Evolutionary conservation across 2,888 invertebrate species (phyloP).

Genomic region (Pterostichus niger): DNA sequence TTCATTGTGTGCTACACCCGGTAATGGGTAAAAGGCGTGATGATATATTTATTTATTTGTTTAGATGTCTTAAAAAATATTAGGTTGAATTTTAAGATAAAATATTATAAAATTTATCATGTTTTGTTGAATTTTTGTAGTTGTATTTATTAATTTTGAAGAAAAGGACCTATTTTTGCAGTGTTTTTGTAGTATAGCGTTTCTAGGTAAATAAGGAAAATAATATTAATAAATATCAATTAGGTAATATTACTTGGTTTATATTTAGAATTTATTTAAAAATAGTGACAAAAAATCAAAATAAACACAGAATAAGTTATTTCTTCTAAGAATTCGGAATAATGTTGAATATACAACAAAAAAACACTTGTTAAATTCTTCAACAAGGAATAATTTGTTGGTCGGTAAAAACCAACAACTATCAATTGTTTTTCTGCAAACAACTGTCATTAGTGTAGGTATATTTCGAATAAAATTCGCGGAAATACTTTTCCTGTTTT

Average conservation of each 20-base stretch:
- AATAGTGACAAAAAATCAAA: not conserved
- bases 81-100: too few species aligned
- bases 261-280: not conserved
- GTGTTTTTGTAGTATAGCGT: too few species aligned
- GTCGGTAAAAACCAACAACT: constrained; percentile 16
- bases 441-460: constrained; percentile 24
- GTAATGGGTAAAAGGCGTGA: too few species aligned
- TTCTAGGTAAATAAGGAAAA: not conserved
- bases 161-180: too few species aligned
- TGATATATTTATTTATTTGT: too few species aligned
- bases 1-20: too few species aligned
- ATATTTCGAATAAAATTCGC: constrained; percentile 44
- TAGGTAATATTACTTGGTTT: not conserved
- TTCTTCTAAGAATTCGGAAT: constrained; percentile 1
- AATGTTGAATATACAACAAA: not conserved
- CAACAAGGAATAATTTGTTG: constrained; percentile 30
- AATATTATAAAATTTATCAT: too few species aligned
- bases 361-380: constrained; percentile 18
- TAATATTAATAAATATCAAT: not conserved
- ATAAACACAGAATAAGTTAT: constrained; percentile 7
- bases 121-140: too few species aligned
- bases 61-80: too few species aligned
- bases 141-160: too few species aligned
- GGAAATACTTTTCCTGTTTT: constrained; percentile 55
- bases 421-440: constrained; percentile 25